Evolutionary conservation across 2,888 invertebrate species (phyloP), one percentile per base, ranked within the genome.

Genomic region (Tinea semifulvella): DNA sequence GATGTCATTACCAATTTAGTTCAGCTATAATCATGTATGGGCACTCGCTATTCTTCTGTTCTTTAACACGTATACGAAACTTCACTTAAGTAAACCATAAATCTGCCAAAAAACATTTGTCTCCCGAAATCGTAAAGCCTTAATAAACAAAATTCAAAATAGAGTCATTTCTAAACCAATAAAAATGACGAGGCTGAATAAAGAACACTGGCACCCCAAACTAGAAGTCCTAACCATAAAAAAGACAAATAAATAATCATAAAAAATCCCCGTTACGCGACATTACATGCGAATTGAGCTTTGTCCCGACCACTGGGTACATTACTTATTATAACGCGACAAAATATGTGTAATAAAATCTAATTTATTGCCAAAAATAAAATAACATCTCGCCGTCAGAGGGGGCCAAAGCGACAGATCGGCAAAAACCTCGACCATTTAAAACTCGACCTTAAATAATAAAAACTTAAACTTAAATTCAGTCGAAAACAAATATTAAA

Each of bases 281-380:
- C 72, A 75, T 79, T 74, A 77, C 80, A 76, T 65, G 48, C 50
- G 54, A 52, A 54, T 53, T 51, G 53, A 42, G 39, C 45, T 45
- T 26, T 31, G 25, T 11, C 20, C 19, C 38, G 14, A 75, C 73
- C 71, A 44, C 47, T 68, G 65, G 73, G 71, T 81, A 76, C 81
- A 82, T 82, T 82, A 82, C 80, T 81, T 82, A 80, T 82, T 79
- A 80, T 81, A 81, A 77, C 81, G 79, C 81, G 77, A 80, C 82
- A 81, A 82, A 82, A 82, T 82, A 82, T 82, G 79, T 80, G 82
- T 75, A 81, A 81, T 82, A 82, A 82, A 82, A 81, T 55, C 70
- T 76, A 69, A 82, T 82, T 81, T 82, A 82, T 82, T 63, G 71
- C 61, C 56, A 70, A 80, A 51, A 80, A 81, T 82, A 82, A 82